These are phyloP conservation scores for Sitobion miscanthi DNA, from an alignment of 1,140 invertebrate genomes.

Conservation along the genomic window DNA sequence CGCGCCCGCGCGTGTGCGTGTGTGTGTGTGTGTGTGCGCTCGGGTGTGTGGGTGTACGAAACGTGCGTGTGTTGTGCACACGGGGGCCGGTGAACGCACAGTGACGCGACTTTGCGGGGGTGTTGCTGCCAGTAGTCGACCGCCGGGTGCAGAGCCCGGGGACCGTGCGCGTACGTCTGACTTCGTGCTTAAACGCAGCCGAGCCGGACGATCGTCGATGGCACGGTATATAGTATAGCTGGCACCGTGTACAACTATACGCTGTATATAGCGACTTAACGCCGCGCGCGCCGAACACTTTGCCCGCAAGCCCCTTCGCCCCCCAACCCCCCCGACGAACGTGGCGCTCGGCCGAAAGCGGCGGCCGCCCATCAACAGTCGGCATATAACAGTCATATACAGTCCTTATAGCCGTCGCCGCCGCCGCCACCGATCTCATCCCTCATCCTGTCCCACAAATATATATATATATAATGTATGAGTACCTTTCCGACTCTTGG, in stretches of 20 bases:
- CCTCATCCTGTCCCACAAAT: neutral
- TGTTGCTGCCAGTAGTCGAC: neutral
- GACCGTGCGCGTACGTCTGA: slow-evolving; percentile 41
- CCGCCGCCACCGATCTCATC: neutral
- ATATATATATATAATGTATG: neutral
- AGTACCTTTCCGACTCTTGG: neutral
- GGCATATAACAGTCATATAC: neutral
- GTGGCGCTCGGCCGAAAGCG: slow-evolving; percentile 30
- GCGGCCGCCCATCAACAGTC: slow-evolving; percentile 10
- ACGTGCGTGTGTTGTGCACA: neutral
- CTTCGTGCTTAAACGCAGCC: slow-evolving; percentile 20
- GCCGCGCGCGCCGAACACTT: slow-evolving; percentile 9
- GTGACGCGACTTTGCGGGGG: neutral
- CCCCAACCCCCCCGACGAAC: neutral
- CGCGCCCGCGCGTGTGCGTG: no score
- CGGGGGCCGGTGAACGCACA: neutral
- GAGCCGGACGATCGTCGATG: slow-evolving; percentile 1
- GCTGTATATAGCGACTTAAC: slow-evolving; percentile 28
- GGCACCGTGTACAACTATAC: slow-evolving; percentile 14
- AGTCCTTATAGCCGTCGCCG: neutral
- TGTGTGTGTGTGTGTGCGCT: neutral
- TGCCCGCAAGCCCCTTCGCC: neutral
- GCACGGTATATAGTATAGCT: neutral
- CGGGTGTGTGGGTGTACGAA: neutral
- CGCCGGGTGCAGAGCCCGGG: slow-evolving; percentile 47